These are phyloP conservation scores for Idaea straminata DNA, from an alignment of 2,888 invertebrate genomes.

Conservation along the genomic window DNA sequence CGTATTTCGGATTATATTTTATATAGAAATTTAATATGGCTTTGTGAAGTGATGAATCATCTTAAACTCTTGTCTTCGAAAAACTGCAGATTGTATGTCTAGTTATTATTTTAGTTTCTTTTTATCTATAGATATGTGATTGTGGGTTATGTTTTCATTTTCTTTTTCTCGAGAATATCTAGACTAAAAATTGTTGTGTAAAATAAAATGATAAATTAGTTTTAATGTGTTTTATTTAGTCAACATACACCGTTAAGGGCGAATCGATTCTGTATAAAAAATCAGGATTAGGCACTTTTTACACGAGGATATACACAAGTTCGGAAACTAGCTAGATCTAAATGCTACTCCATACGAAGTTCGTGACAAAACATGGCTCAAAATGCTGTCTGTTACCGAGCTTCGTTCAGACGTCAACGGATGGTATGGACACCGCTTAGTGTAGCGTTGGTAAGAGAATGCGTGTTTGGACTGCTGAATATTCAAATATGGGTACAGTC, in stretches of 20 bases:
- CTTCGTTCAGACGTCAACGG: too few relatives aligned
- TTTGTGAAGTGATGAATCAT: too few relatives aligned
- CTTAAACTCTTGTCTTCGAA: too few relatives aligned
- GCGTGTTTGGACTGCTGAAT: too few relatives aligned
- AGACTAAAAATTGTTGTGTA: conserved; percentile 28
- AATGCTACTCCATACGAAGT: too few relatives aligned
- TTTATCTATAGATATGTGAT: background rate
- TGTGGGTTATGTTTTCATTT: background rate
- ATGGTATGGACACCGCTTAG: too few relatives aligned
- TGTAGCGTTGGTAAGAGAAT: too few relatives aligned
- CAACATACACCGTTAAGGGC: conserved; percentile 41
- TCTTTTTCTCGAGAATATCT: background rate
- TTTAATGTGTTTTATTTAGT: conserved; percentile 61
- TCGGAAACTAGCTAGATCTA: background rate
- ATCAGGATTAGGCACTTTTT: background rate
- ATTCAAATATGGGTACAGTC: too few relatives aligned
- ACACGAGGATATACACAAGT: background rate
- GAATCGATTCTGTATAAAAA: conserved; percentile 12
- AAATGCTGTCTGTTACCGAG: too few relatives aligned
- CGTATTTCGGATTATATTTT: background rate
- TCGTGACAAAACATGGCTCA: too few relatives aligned
- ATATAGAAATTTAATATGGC: background rate
- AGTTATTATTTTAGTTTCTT: background rate
- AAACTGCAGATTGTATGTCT: background rate
- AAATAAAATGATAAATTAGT: conserved; percentile 45